Evolutionary conservation across 2,888 invertebrate species (phyloP), one percentile per base, ranked within the genome.

Genomic region (Sarcophaga carnaria): DNA sequence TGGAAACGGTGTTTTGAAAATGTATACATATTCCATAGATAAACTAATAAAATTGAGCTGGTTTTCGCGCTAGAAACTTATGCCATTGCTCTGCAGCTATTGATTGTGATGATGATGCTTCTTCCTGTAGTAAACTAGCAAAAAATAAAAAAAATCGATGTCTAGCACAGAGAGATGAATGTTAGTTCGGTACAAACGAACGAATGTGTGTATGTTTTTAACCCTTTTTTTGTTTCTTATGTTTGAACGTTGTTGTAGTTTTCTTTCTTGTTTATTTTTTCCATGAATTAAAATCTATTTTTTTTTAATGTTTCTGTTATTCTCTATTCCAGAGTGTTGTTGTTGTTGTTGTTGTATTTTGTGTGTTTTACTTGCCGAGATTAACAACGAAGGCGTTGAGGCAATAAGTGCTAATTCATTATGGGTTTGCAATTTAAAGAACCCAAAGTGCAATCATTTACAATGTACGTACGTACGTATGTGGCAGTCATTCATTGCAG

Each of bases 371-470:
- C 37, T 37, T 37, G 37, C 37, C 37, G 66, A 60, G 69, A 79
- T 70, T 63, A 75, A 67, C 67, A 80, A 47, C 17, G 81, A 69
- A 77, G 69, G 64, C 71, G 72, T 69, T 81, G 72, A 49, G 67
- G 72, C 47, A 81, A 77, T 79, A 79, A 79, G 70, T 79, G 79
- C 70, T 60, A 70, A 76, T 79, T 86, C 85, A 76, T 78, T 74
- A 69, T 85, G 77, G 71, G 59, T 37, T 70, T 70, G 64, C 22
- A 78, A 37, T 72, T 54, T 79, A 74, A 74, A 75, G 27, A 83
- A 67, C 27, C 37, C 54, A 64, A 71, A 72, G 27, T 54, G 54
- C 78, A 66, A 47, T 66, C 60, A 71, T n/a, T 64, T 49, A 72
- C 47, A 67, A 70, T 4, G 37, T 45, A 14, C 11, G 67, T 47